These are phyloP conservation scores for Probosciger aterrimus DNA, from an alignment of 2,113 vertebrate species.

Conservation along the genomic window DNA sequence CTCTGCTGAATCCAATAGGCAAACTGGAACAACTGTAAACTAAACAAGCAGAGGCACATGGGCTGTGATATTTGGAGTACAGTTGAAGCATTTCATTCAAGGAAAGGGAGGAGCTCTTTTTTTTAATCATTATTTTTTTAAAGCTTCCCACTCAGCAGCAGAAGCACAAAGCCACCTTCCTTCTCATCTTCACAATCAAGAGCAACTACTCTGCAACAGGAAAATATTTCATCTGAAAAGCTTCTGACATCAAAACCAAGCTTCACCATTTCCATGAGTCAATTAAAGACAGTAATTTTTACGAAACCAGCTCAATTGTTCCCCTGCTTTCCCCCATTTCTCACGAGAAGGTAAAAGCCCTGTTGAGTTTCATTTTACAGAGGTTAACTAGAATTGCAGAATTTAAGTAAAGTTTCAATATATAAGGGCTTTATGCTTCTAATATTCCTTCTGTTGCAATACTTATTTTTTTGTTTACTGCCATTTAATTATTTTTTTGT, in stretches of 20 bases:
- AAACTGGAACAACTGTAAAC: slow-evolving; percentile 39
- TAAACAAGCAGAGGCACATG: neutral
- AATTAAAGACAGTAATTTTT: neutral
- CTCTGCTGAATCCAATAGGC: neutral
- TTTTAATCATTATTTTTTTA: neutral
- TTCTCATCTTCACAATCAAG: neutral
- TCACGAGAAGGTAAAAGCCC: neutral
- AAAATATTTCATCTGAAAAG: neutral
- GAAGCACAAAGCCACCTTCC: neutral
- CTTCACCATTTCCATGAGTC: neutral
- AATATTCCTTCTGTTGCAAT: neutral
- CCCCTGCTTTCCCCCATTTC: neutral
- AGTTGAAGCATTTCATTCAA: neutral
- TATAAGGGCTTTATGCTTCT: neutral
- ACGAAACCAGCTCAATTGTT: neutral
- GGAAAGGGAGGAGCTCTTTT: neutral
- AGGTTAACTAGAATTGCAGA: neutral
- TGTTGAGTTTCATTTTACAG: neutral
- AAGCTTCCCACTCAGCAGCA: neutral
- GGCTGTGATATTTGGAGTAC: neutral
- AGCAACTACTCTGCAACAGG: neutral
- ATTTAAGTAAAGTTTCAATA: neutral
- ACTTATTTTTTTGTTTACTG: neutral
- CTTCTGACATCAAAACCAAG: neutral
- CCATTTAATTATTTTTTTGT: neutral